Evolutionary conservation across 2,888 invertebrate genomes (phyloP).

Genomic region (Troides helena): DNA sequence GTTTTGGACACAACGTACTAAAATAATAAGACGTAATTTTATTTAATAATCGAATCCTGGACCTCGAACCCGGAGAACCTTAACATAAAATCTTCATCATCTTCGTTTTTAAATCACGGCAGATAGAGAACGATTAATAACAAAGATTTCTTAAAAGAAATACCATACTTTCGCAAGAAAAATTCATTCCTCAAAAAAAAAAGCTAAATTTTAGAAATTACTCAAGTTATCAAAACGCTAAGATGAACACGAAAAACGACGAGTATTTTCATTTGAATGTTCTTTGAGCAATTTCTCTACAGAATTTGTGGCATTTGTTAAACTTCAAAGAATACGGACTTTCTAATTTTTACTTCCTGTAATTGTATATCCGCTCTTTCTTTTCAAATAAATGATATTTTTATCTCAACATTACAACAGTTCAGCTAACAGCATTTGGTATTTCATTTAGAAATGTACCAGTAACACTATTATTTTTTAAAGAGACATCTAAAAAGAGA

Average conservation of each 20-base stretch:
- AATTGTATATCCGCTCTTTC: background rate
- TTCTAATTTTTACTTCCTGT: background rate
- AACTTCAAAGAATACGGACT: slow-evolving; percentile 9
- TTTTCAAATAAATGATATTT: slow-evolving; percentile 7
- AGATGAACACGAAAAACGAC: background rate
- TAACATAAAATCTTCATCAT: too few relatives aligned
- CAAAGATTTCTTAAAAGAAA: too few relatives aligned
- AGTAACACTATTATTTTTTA: too few relatives aligned
- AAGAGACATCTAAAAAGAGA: too few relatives aligned
- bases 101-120: too few relatives aligned
- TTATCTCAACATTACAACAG: background rate
- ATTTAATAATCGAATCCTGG: too few relatives aligned
- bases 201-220: background rate
- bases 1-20: too few relatives aligned
- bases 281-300: slow-evolving; percentile 4
- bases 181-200: background rate
- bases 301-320: slow-evolving; percentile 8
- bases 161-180: too few relatives aligned
- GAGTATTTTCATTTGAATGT: slow-evolving; percentile 7
- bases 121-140: too few relatives aligned
- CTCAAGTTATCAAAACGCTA: slow-evolving; percentile 3
- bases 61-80: too few relatives aligned
- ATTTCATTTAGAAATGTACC: too few relatives aligned
- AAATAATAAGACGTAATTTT: too few relatives aligned
- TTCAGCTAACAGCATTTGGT: background rate